Evolutionary conservation across 1,140 invertebrate species (phyloP).

Genomic region (Zophobas atratus): DNA sequence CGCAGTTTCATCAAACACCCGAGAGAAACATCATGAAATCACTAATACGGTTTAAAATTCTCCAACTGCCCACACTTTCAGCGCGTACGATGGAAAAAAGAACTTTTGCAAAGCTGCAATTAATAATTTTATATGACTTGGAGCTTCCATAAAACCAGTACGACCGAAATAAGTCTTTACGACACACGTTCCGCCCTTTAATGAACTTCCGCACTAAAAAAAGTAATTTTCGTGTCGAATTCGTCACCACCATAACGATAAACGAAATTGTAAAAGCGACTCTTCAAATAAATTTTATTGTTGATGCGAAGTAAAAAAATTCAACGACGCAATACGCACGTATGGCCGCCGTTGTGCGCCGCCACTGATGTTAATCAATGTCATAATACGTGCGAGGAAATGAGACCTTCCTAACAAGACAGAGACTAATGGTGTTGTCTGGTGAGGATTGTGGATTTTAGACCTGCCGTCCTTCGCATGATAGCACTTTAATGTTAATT

Average conservation of each 20-base stretch:
- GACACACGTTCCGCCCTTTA: slow-evolving; percentile 6
- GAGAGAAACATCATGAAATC: slow-evolving; percentile 1
- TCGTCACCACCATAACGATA: slow-evolving; percentile 19
- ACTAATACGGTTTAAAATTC: not conserved
- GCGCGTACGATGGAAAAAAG: not conserved
- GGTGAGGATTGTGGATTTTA: slow-evolving; percentile 22
- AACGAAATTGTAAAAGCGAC: slow-evolving; percentile 12
- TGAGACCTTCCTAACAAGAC: slow-evolving; percentile 59
- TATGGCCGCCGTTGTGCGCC: slow-evolving; percentile 42
- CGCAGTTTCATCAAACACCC: slow-evolving; percentile 7
- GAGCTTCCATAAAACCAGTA: not conserved
- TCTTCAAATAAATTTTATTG: slow-evolving; percentile 21
- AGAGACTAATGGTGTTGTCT: slow-evolving; percentile 59
- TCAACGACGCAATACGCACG: slow-evolving; percentile 44
- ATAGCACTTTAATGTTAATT: slow-evolving; percentile 52
- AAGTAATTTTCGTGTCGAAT: slow-evolving; percentile 11
- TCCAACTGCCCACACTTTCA: not conserved
- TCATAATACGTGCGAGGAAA: slow-evolving; percentile 61
- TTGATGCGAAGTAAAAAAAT: not conserved
- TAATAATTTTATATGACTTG: not conserved
- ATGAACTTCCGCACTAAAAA: slow-evolving; percentile 11
- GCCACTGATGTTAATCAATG: slow-evolving; percentile 61
- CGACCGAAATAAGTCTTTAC: not conserved
- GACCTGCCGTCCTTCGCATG: slow-evolving; percentile 34
- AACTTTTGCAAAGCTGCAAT: not conserved